Evolutionary conservation across 2,888 invertebrate species (phyloP), one percentile per base, ranked within the genome.

Genomic region (Acrobasis suavella): DNA sequence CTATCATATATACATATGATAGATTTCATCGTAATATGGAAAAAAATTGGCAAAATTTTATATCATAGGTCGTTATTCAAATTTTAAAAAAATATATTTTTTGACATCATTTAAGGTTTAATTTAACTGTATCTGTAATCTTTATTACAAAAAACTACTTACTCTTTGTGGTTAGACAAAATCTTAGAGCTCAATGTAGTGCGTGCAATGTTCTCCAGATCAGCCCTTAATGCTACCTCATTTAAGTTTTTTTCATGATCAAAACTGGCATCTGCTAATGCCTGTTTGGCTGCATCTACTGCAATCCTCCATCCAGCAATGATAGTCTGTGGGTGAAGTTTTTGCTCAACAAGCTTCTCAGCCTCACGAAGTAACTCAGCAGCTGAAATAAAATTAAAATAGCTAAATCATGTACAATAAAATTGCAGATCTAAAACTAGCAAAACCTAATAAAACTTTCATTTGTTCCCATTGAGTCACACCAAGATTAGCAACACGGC

Each of bases 181-280:
- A 99, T 99, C 89, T 99, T 99, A 0, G 99, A 99, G 80, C 99
- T 98, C 50, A 99, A 92, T 32, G 99, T 99, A 32, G 99, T 99
- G 51, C 98, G 94, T 9, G 99, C 98, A 84, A 99, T 99, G 82
- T 99, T 99, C 87, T 98, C 89, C 62, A 99, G 93, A 90, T 99
- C 99, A 75, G 95, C 95, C 50, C 96, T 94, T 75, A 99, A 97
- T 68, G 94, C 95, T 12, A 93, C 96, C 52, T 94, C 93, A 89
- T 98, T 95, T 9, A 94, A 92, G 66, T 81, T 87, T 66, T 82
- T 87, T 54, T 97, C 96, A 85, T 99, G 96, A 83, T 98, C 97
- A 77, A 94, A 93, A 37, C 99, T 95, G 17, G 96, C 94, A 58
- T 95, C 94, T 63, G 95, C 93, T 1, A 99, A 93, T 1, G 98